A percentile compares a stretch with the other conserved stretches of the same genome.
Evolutionary conservation across 92 coral and sea anemone species (phyloP).

Genomic region (Siderastrea radians): DNA sequence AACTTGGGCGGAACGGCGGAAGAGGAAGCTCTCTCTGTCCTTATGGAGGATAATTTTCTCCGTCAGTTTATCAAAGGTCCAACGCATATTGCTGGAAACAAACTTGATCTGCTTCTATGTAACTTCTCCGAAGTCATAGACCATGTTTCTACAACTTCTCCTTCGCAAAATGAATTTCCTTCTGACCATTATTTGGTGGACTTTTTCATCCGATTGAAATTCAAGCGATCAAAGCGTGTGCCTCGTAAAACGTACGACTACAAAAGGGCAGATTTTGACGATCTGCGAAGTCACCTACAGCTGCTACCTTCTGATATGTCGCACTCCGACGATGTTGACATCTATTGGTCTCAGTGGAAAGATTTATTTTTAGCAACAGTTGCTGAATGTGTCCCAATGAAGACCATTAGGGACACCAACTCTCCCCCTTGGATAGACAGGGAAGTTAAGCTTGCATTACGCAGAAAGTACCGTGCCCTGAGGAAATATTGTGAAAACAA

Average conservation of each 20-base stretch:
- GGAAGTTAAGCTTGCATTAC: constrained; percentile 57
- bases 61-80: constrained; percentile 50
- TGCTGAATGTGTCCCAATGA: constrained; percentile 55
- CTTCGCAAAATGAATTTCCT: constrained; percentile 54
- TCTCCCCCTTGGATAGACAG: constrained; percentile 77
- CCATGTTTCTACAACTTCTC: constrained; percentile 48
- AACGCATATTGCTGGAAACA: constrained; percentile 58
- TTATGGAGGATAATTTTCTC: constrained; percentile 42
- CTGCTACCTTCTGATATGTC: neutral
- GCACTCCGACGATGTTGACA: constrained; percentile 12
- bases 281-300: constrained; percentile 17
- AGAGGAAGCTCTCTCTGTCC: constrained; percentile 42
- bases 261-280: constrained; percentile 20
- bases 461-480: constrained; percentile 66
- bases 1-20: constrained; percentile 38
- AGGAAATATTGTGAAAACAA: constrained; percentile 33
- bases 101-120: constrained; percentile 54
- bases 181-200: constrained; percentile 54
- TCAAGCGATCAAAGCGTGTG: constrained; percentile 49
- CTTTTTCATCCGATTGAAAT: constrained; percentile 38
- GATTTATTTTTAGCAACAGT: constrained; percentile 59
- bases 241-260: constrained; percentile 26
- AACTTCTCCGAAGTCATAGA: constrained; percentile 60
- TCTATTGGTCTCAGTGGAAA: constrained; percentile 57
- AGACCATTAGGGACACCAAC: constrained; percentile 61